These are phyloP conservation scores for Origma solitaria DNA, from an alignment of 2,113 vertebrate species.

Conservation along the genomic window DNA sequence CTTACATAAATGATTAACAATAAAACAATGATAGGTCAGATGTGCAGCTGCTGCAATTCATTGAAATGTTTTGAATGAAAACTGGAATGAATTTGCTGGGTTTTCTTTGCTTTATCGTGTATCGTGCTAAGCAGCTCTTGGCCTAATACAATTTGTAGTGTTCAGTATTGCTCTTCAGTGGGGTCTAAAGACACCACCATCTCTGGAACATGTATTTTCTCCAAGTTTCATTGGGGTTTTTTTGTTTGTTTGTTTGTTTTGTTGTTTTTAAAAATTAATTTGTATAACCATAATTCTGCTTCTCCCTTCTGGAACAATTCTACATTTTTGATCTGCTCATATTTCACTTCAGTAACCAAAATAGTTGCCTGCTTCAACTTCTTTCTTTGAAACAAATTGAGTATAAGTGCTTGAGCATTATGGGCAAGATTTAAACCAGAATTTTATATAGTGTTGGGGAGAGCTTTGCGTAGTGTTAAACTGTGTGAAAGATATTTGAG, in stretches of 20 bases:
- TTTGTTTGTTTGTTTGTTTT: neutral
- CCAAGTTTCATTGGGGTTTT: neutral
- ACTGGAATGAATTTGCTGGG: neutral
- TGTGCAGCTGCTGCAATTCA: neutral
- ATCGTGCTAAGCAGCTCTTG: neutral
- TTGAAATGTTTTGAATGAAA: neutral
- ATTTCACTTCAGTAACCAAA: neutral
- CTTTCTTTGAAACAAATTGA: neutral
- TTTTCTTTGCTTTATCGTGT: neutral
- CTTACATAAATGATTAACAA: neutral
- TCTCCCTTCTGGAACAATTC: neutral
- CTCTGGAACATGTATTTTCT: neutral
- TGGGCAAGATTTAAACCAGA: neutral
- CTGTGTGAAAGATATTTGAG: neutral
- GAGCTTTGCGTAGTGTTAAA: neutral
- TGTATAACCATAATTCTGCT: neutral
- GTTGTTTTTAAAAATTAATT: neutral
- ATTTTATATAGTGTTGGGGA: neutral
- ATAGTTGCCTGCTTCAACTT: neutral
- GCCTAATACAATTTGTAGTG: neutral
- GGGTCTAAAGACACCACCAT: neutral
- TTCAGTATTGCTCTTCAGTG: neutral
- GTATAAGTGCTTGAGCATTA: neutral
- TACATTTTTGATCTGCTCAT: neutral
- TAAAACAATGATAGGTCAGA: neutral